These are phyloP conservation scores for Nannospalax galili DNA, from an alignment of 2,113 vertebrate species.

Conservation along the genomic window DNA sequence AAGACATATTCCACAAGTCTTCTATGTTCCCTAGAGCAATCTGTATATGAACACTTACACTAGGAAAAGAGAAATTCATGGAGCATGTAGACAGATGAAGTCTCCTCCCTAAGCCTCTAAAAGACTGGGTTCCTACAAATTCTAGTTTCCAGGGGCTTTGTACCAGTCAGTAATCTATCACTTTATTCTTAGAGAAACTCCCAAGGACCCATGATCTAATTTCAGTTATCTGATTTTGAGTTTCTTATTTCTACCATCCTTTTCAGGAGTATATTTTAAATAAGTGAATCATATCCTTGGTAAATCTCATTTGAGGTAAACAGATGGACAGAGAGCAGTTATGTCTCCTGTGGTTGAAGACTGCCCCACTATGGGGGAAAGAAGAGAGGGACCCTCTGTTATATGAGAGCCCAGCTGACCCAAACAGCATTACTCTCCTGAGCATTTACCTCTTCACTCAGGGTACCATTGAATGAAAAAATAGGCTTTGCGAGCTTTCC, in stretches of 20 bases:
- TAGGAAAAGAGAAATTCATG: background rate
- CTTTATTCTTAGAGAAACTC: background rate
- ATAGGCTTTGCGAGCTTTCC: background rate
- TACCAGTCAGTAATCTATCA: background rate
- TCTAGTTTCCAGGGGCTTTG: background rate
- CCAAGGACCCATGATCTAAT: background rate
- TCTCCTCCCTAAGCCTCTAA: rapidly evolving
- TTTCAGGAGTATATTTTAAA: background rate
- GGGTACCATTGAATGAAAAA: background rate
- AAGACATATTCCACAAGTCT: background rate
- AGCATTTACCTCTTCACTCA: background rate
- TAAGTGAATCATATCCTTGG: background rate
- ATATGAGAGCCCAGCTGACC: background rate
- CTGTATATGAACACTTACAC: background rate
- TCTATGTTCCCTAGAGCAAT: background rate
- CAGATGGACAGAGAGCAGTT: background rate
- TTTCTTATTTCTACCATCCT: background rate
- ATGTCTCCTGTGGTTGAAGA: background rate
- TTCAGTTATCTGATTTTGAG: background rate
- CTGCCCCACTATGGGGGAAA: background rate
- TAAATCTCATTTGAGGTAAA: background rate
- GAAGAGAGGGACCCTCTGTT: background rate
- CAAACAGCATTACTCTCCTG: background rate
- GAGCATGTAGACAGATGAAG: background rate
- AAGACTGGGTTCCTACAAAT: background rate